Conservation (phyloP, 2,113 vertebrate species). For the Sebastes fasciatus region DNA sequence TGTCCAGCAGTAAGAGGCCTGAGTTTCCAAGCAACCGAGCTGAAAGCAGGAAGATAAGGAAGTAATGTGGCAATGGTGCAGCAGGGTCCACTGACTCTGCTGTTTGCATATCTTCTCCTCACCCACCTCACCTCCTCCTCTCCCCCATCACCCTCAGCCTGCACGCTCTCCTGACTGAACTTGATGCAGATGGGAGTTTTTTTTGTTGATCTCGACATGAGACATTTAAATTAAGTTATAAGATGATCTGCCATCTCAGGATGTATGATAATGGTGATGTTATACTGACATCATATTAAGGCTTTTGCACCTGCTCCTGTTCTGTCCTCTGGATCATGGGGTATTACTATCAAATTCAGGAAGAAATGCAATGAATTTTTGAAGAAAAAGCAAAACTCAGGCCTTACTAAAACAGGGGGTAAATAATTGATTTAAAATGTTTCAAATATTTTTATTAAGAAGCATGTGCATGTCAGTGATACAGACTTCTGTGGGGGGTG, state of each 20-base stretch:
- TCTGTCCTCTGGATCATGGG: background rate
- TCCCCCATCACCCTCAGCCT: background rate
- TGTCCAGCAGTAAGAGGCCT: constrained; percentile 22
- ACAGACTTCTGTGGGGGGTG: no score
- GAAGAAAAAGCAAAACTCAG: background rate
- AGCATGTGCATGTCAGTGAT: no score
- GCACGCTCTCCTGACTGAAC: background rate
- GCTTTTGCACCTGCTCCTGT: constrained; percentile 50
- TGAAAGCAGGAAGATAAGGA: constrained; percentile 44
- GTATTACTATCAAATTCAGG: background rate
- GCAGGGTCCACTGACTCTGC: constrained; percentile 27
- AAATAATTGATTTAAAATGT: no score
- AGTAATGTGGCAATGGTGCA: constrained; percentile 29
- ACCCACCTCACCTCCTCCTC: background rate
- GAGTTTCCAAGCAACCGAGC: constrained; percentile 64
- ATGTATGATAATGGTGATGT: constrained; percentile 29
- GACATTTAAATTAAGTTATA: constrained; percentile 29
- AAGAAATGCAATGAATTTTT: background rate
- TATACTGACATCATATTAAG: constrained; percentile 13
- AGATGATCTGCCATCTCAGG: constrained; percentile 33
- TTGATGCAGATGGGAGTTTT: constrained; percentile 31
- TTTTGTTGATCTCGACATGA: background rate
- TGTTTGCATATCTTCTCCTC: constrained; percentile 57
- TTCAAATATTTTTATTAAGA: no score
- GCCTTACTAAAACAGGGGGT: background rate